A percentile compares a stretch with the other conserved stretches of the same genome.
These are phyloP conservation scores for Cylas formicarius DNA, from an alignment of 1,140 invertebrate species.

Conservation along the genomic window DNA sequence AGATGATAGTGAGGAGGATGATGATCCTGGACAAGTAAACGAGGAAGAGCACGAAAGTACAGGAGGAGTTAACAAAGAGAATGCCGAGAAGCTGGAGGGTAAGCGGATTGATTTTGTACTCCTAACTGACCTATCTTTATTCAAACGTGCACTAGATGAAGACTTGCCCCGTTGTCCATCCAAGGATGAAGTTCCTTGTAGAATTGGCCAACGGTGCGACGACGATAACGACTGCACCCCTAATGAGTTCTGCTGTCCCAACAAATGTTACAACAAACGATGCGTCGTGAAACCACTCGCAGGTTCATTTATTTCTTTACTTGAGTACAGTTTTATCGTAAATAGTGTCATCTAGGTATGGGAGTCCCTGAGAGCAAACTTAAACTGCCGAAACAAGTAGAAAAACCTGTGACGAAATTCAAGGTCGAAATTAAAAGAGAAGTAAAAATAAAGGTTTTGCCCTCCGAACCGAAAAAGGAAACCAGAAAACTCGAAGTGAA, in stretches of 20 bases:
- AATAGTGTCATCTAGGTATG: too few species aligned
- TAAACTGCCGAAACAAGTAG: too few species aligned
- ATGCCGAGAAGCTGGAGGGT: slow-evolving; percentile 13
- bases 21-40: slow-evolving; percentile 32
- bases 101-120: slow-evolving; percentile 15
- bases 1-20: slow-evolving; percentile 36
- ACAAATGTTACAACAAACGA: slow-evolving; percentile 19
- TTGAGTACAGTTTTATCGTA: too few species aligned
- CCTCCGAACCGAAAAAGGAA: slow-evolving; percentile 6
- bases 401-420: too few species aligned
- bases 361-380: too few species aligned
- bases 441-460: not conserved
- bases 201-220: slow-evolving; percentile 15
- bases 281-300: slow-evolving; percentile 11
- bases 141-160: not conserved
- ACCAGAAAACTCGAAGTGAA: slow-evolving; percentile 3
- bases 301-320: too few species aligned
- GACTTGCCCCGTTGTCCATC: slow-evolving; percentile 13
- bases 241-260: slow-evolving; percentile 16
- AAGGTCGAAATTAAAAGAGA: slow-evolving; percentile 13
- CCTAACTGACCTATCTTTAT: not conserved
- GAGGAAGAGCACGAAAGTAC: slow-evolving; percentile 22
- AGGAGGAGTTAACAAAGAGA: slow-evolving; percentile 20
- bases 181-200: slow-evolving; percentile 15
- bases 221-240: slow-evolving; percentile 8